These are phyloP conservation scores for Pelusios castaneus DNA, from an alignment of 2,113 vertebrate genomes.

Conservation along the genomic window DNA sequence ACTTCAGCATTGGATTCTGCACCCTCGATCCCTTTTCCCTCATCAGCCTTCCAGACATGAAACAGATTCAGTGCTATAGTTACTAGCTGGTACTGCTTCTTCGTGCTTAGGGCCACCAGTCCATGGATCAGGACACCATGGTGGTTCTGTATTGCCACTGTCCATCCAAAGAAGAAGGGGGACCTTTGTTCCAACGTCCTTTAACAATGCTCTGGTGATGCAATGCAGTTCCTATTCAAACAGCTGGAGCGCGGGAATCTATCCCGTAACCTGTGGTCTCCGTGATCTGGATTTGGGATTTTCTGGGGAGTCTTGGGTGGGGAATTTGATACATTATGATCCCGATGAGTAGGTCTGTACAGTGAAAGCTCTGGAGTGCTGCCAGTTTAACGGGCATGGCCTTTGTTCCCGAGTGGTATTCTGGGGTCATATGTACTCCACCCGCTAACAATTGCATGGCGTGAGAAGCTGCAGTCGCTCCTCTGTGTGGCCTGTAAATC, in stretches of 20 bases:
- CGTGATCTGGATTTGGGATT: background rate
- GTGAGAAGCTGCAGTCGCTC: background rate
- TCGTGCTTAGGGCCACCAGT: background rate
- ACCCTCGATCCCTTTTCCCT: background rate
- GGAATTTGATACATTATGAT: background rate
- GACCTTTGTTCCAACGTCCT: background rate
- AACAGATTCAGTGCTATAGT: background rate
- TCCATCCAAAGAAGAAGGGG: background rate
- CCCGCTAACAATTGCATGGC: background rate
- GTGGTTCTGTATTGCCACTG: background rate
- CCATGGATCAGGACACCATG: fast-evolving
- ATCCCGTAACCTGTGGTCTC: background rate
- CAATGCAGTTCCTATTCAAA: fast-evolving
- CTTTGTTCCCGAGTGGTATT: background rate
- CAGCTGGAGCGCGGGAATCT: background rate
- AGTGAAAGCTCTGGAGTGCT: background rate
- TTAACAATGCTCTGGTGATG: fast-evolving
- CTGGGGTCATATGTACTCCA: background rate
- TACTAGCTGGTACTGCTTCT: background rate
- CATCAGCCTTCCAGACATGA: fast-evolving
- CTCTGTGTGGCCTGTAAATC: background rate
- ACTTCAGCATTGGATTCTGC: background rate
- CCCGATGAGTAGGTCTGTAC: background rate
- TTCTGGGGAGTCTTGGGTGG: background rate
- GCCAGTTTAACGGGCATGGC: background rate